Evolutionary conservation across 2,888 invertebrate species (phyloP).

Genomic region (Acanthosepion pharaonis): DNA sequence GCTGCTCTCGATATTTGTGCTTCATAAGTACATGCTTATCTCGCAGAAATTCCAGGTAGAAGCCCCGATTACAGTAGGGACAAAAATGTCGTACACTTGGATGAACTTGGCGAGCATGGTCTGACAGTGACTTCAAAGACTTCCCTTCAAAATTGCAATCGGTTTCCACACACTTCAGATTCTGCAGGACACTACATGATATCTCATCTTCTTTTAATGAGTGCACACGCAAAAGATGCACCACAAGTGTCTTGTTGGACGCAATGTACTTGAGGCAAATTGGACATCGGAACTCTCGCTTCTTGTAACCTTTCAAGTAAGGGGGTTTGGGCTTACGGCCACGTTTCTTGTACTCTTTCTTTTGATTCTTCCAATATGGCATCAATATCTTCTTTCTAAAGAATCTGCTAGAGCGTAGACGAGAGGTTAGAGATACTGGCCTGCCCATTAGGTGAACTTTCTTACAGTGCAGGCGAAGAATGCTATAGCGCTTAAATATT

Average conservation of each 20-base stretch:
- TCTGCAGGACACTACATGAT: slow-evolving; percentile 43
- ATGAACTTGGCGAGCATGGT: slow-evolving; percentile 42
- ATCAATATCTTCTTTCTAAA: slow-evolving; percentile 13
- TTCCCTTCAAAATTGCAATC: slow-evolving; percentile 39
- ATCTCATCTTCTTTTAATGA: slow-evolving; percentile 45
- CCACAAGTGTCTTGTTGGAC: slow-evolving; percentile 42
- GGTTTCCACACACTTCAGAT: slow-evolving; percentile 38
- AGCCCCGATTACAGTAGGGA: slow-evolving; percentile 45
- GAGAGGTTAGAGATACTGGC: background rate
- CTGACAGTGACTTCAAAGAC: slow-evolving; percentile 45
- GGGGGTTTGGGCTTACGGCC: slow-evolving; percentile 45
- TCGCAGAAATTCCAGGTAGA: slow-evolving; percentile 48
- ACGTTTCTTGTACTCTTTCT: slow-evolving; percentile 41
- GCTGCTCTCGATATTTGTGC: slow-evolving; percentile 45
- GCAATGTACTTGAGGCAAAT: slow-evolving; percentile 48
- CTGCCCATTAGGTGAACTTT: background rate
- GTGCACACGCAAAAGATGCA: slow-evolving; percentile 43
- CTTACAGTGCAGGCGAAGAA: slow-evolving; percentile 45
- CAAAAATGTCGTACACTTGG: slow-evolving; percentile 47
- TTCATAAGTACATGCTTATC: slow-evolving; percentile 48
- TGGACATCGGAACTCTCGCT: slow-evolving; percentile 47
- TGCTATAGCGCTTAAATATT: slow-evolving; percentile 45
- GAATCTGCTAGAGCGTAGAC: background rate
- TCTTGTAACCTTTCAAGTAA: slow-evolving; percentile 39
- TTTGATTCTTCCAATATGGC: slow-evolving; percentile 33